Evolutionary conservation across 2,888 invertebrate species (phyloP).

Genomic region (Chloromyia formosa): DNA sequence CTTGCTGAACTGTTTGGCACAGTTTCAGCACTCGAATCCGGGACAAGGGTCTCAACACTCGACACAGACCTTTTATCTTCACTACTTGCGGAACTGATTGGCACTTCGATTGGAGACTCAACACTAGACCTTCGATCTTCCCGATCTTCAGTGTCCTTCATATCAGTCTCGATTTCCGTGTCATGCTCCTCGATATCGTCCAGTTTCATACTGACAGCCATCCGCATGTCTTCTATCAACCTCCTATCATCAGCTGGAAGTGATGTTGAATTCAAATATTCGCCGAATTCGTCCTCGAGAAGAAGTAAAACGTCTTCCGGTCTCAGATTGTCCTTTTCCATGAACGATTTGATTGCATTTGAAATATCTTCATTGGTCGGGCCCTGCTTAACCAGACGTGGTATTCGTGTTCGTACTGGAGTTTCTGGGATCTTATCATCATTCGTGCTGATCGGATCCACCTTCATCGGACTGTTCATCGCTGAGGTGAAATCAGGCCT

Average conservation of each 20-base stretch:
- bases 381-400: neutral
- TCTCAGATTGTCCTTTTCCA: slow-evolving; percentile 38
- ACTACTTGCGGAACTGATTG: neutral
- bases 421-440: neutral
- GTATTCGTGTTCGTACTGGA: neutral
- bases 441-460: neutral
- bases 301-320: slow-evolving; percentile 44
- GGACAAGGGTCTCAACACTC: no score
- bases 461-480: neutral
- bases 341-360: slow-evolving; percentile 44
- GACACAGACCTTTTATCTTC: neutral
- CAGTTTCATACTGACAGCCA: neutral
- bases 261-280: slow-evolving; percentile 38
- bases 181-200: neutral
- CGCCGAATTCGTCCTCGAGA: slow-evolving; percentile 48
- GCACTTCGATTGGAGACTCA: no score
- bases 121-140: no score
- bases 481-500: neutral
- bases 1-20: neutral
- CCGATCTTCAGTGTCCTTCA: no score
- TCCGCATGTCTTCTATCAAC: slow-evolving; percentile 43
- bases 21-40: neutral
- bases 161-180: no score
- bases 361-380: slow-evolving; percentile 45
- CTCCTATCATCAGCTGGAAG: slow-evolving; percentile 39